Evolutionary conservation across 2,888 invertebrate species (phyloP).

Genomic region (Osmoderma eremita): DNA sequence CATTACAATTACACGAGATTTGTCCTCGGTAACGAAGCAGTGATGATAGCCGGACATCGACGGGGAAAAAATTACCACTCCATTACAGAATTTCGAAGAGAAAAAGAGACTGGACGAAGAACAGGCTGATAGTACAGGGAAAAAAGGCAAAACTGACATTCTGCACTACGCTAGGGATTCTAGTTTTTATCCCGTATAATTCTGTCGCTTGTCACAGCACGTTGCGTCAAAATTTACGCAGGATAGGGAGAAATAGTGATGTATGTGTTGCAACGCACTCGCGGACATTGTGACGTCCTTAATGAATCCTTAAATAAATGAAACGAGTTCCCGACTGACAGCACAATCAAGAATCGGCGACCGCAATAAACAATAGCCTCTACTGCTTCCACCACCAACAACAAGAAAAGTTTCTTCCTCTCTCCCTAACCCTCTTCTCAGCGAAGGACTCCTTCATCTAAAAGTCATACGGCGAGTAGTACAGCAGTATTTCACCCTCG

Average conservation of each 20-base stretch:
- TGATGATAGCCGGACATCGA: too few species aligned
- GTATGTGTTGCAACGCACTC: constrained; percentile 8
- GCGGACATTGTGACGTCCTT: background rate
- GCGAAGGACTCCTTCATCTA: constrained; percentile 11
- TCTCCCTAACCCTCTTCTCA: background rate
- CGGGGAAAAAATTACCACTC: too few species aligned
- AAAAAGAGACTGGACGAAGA: too few species aligned
- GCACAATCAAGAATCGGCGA: constrained; percentile 39
- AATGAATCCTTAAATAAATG: constrained; percentile 42
- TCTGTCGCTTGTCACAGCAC: background rate
- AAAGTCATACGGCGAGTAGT: constrained; percentile 8
- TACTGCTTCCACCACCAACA: background rate
- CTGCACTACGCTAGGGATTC: background rate
- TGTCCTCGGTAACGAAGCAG: too few species aligned
- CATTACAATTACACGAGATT: too few species aligned
- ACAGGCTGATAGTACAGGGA: too few species aligned
- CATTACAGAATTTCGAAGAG: too few species aligned
- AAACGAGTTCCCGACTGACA: constrained; percentile 21
- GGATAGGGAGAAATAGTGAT: constrained; percentile 8
- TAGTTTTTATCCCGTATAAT: too few species aligned
- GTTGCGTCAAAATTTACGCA: background rate
- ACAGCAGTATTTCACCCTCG: constrained; percentile 13
- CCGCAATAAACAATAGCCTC: constrained; percentile 41
- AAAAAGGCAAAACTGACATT: background rate
- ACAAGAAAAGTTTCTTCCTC: background rate